Base-by-base conservation (phyloP, 2,113 vertebrate species). In the Lutjanus erythropterus region DNA sequence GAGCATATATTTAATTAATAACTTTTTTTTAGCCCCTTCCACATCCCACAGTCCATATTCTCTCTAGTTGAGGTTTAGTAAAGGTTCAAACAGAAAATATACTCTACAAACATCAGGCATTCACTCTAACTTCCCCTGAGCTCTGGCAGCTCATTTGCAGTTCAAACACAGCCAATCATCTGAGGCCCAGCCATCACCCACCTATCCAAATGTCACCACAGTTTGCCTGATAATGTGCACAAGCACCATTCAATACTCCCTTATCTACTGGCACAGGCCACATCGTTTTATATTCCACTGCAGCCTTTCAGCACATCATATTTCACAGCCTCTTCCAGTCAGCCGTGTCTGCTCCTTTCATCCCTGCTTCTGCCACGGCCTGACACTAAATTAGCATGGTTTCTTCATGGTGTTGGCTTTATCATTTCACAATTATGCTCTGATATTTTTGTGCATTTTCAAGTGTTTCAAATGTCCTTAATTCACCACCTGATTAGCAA, bases 221-320 rank as follows among this genome's bases (percentile, higher is more conserved):
- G 55, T 56, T 56, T 31, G 27, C 55, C 53, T 55, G 75, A 83
- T 80, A 83, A 75, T 64, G 53, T 67, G 60, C 79, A 78, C 39
- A 65, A 42, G 67, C 62, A 37, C 65, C 42, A 70, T 69, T 61
- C 75, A 78, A 31, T 69, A 61, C 42, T 23, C 44, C 19, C 65
- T 61, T 78, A 78, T 78, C 75, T 69, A n/a, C 55, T 78, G 65
- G 65, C 65, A 69, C 75, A 78, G 75, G 58, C 75, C 55, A 44
- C 50, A 9, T 33, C 25, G 15, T 29, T 55, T 55, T 55, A 55
- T 55, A 18, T 29, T 55, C 27, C 29, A 9, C 55, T 33, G 55
- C 55, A 33, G 55, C 29, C 55, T 58, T 58, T 18, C 27, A 58
- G 16, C 52, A 55, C 52, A 55, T 55, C 25, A 29, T 55, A 55